Percentiles rank a stretch among this genome's conserved stretches.
phyloP scores from a whole-genome alignment of 2,888 invertebrate genomes.

The Portevinia maculata region DNA sequence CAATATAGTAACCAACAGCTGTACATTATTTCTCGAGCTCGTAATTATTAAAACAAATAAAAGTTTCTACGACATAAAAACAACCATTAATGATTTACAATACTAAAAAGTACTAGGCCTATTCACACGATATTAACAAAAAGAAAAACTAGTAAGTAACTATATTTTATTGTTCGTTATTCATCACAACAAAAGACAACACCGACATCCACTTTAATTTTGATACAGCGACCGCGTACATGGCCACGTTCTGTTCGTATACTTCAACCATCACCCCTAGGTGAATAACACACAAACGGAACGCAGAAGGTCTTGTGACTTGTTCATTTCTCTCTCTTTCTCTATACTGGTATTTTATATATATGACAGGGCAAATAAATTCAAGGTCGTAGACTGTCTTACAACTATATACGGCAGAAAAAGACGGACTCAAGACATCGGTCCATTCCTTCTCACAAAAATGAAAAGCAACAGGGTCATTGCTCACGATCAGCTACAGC shows the following conservation, averaged over 20 bases:
- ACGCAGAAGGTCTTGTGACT: too few relatives aligned
- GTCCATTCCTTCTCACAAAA: neutral
- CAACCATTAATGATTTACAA: neutral
- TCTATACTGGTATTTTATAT: too few relatives aligned
- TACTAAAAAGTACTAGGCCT: neutral
- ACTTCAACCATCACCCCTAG: neutral
- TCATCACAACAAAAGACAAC: neutral
- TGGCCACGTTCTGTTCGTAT: slow-evolving; percentile 4
- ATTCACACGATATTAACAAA: neutral
- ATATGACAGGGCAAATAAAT: neutral
- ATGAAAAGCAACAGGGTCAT: slow-evolving; percentile 3
- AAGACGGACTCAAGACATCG: neutral
- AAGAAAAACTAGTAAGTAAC: neutral
- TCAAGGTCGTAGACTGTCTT: slow-evolving; percentile 5
- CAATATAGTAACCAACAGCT: neutral
- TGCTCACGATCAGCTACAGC: slow-evolving; percentile 1
- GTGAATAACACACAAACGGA: too few relatives aligned
- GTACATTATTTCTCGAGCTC: neutral
- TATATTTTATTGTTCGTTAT: neutral
- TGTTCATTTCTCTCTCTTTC: neutral
- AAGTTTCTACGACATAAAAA: neutral
- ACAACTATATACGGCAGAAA: neutral
- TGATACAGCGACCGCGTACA: neutral
- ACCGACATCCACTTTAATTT: slow-evolving; percentile 3
- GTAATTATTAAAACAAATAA: too few relatives aligned